Percentiles rank a stretch among this genome's conserved stretches.
Evolutionary conservation across 2,113 vertebrate species (phyloP).

Genomic region (Micronisus gabar): DNA sequence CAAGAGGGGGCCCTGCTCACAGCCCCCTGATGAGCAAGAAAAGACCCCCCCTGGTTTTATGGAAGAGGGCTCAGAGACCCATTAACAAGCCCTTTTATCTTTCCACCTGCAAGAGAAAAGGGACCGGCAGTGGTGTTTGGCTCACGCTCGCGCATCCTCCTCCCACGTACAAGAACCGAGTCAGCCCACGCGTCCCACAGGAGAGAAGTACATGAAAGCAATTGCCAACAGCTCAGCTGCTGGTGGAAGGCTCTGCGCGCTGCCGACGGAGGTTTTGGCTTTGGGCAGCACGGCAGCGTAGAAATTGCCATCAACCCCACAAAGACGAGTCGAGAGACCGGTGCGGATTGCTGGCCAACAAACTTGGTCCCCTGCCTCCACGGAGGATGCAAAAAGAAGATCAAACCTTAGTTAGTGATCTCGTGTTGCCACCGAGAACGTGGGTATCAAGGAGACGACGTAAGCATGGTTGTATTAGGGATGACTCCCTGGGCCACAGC

Average conservation of each 20-base stretch:
- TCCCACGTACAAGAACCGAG: background rate
- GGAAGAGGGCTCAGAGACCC: background rate
- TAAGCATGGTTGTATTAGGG: rapidly evolving
- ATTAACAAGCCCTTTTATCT: background rate
- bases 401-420: background rate
- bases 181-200: background rate
- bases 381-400: background rate
- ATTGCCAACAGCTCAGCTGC: background rate
- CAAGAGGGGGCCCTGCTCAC: too few species aligned
- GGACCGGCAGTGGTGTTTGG: background rate
- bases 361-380: background rate
- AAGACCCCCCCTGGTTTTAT: background rate
- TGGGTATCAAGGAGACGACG: background rate
- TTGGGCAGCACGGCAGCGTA: background rate
- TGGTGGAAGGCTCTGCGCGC: background rate
- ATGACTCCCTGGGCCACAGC: background rate
- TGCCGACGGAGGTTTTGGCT: background rate
- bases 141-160: background rate
- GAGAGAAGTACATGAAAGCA: background rate
- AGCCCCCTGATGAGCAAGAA: background rate
- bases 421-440: rapidly evolving
- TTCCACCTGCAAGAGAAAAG: background rate
- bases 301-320: background rate
- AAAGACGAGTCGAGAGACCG: background rate
- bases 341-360: rapidly evolving